Evolutionary conservation across 1,140 invertebrate genomes (phyloP), one percentile per base, ranked within the genome.

Genomic region (Tribolium madens): DNA sequence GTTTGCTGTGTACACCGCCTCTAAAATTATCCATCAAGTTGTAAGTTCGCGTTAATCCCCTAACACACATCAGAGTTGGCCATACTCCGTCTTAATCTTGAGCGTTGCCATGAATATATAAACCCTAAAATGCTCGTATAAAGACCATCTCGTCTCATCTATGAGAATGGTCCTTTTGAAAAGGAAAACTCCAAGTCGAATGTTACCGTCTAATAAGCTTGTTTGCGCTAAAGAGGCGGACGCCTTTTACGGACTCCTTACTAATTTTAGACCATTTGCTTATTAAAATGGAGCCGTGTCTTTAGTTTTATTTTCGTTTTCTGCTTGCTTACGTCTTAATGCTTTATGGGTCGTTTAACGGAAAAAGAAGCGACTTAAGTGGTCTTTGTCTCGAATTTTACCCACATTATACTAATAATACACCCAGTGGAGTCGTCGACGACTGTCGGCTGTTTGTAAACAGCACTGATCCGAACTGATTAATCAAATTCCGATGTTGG

Each of bases 61-160:
- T 71, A 75, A 78, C 78, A 82, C 79, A 82, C 82, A 82, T 79
- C 78, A 76, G 47, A 79, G 78, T 81, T 76, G 81, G 80, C 80
- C 80, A 72, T 79, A 72, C 50, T 78, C 60, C 78, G 80, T 83
- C 82, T 83, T 83, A 83, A 83, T 82, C 82, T 82, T 82, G 82
- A 81, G 81, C 82, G 82, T 78, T 82, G 73, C 79, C 78, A 74
- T 83, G 82, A 83, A 83, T 83, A 83, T 81, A 81, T 83, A 82
- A 80, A 78, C 77, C 76, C 78, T 64, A 75, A 76, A 79, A 77
- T 68, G 76, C 72, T 76, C 50, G 75, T 76, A 76, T 60, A 78
- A 81, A 81, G 78, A 76, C 57, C 77, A 73, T 69, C 75, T 36
- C 15, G 18, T 71, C 68, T 48, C 69, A 71, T 72, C 70, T 52